Percentiles rank a stretch among this genome's conserved stretches.
phyloP scores from a whole-genome alignment of 2,113 vertebrate genomes.

The Mesocricetus auratus region DNA sequence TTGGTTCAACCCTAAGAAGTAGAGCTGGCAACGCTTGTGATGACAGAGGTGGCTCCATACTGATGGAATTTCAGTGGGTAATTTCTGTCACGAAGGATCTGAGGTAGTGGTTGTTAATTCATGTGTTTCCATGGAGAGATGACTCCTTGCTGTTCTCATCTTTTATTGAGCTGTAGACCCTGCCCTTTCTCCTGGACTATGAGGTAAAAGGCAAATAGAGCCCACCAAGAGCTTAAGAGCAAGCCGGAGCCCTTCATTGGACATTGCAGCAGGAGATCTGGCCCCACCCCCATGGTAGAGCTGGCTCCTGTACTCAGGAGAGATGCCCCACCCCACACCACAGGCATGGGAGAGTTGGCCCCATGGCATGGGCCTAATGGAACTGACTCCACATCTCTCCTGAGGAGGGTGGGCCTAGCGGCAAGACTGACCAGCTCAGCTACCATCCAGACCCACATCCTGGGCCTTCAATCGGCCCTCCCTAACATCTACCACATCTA shows the following conservation, averaged over 20 bases:
- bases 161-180: background rate
- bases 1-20: background rate
- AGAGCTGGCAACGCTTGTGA: background rate
- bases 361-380: too few relatives aligned
- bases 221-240: background rate
- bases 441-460: background rate
- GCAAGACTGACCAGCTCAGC: background rate
- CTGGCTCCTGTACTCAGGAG: background rate
- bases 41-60: background rate
- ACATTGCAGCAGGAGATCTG: background rate
- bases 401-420: background rate
- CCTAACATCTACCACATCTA: background rate
- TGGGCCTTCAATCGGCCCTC: background rate
- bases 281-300: background rate
- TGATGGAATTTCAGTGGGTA: background rate
- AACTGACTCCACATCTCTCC: background rate
- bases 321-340: background rate
- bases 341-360: background rate
- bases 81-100: background rate
- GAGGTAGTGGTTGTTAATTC: background rate
- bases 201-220: background rate
- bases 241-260: background rate
- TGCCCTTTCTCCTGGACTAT: background rate
- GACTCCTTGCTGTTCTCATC: background rate
- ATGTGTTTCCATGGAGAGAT: background rate